These are phyloP conservation scores for Petrocephalus sullivani DNA, from an alignment of 2,797 vertebrate genomes.

Conservation along the genomic window DNA sequence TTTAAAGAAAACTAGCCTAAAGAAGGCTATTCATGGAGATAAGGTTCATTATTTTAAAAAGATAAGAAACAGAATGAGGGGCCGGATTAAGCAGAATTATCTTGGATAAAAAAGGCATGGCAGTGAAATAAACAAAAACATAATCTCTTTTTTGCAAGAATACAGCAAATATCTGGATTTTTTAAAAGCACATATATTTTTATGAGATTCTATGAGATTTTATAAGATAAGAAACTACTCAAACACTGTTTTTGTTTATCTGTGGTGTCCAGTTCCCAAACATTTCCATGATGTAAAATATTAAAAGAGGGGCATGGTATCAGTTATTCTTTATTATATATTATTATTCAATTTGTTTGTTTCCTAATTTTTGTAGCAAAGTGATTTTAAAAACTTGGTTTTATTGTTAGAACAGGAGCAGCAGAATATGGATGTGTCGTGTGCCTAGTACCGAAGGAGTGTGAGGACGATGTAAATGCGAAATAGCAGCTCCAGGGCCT, in stretches of 20 bases:
- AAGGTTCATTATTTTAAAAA: slow-evolving; percentile 26
- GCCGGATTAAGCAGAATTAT: slow-evolving; percentile 21
- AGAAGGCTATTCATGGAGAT: slow-evolving; percentile 13
- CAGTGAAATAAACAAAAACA: slow-evolving; percentile 14
- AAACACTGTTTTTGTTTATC: too few relatives aligned
- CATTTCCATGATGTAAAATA: too few relatives aligned
- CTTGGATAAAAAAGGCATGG: neutral
- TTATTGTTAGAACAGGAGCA: neutral
- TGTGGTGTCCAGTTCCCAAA: too few relatives aligned
- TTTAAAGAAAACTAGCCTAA: neutral
- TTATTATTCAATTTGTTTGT: neutral
- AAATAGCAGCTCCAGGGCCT: slow-evolving; percentile 18
- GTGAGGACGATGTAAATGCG: neutral
- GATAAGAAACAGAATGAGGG: slow-evolving; percentile 17
- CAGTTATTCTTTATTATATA: neutral
- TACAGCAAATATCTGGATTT: neutral
- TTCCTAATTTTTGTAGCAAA: slow-evolving; percentile 6
- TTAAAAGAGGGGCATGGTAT: too few relatives aligned
- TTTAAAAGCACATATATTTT: neutral
- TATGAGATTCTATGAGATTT: neutral
- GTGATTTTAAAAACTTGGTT: neutral
- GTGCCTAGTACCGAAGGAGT: neutral
- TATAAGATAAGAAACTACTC: neutral
- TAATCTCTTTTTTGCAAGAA: slow-evolving; percentile 10
- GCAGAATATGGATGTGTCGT: neutral